phyloP scores from a whole-genome alignment of 2,113 vertebrate species.

The Pelecanus crispus region DNA sequence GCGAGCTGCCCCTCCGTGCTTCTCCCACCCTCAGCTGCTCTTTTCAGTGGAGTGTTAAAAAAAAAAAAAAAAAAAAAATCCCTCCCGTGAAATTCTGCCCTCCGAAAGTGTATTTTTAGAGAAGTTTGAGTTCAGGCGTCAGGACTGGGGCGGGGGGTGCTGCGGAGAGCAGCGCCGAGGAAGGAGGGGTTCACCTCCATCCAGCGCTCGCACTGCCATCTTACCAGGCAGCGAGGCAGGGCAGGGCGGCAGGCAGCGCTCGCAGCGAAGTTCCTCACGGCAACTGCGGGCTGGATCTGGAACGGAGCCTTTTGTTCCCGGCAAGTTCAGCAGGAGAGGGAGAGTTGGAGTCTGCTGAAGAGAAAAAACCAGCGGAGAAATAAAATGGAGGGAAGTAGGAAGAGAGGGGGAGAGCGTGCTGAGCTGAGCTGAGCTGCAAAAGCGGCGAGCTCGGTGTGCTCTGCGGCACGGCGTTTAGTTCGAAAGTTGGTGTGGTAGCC shows the following conservation, averaged over 20 bases:
- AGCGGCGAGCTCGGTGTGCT: not conserved
- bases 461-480: not conserved
- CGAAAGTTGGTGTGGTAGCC: slow-evolving; percentile 24
- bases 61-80: not conserved
- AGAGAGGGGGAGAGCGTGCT: not conserved
- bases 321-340: slow-evolving; percentile 43
- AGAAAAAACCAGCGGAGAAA: slow-evolving; percentile 39
- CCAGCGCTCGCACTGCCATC: slow-evolving; percentile 66
- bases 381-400: slow-evolving; percentile 64
- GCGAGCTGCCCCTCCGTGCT: not conserved
- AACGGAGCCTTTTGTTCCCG: slow-evolving; percentile 71
- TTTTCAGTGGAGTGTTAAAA: not conserved
- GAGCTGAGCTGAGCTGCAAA: not conserved
- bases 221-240: slow-evolving; percentile 60
- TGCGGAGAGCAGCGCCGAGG: not conserved
- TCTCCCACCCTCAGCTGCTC: not conserved
- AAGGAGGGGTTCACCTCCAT: not conserved
- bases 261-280: slow-evolving; percentile 63
- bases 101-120: slow-evolving; percentile 10
- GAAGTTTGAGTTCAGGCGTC: slow-evolving; percentile 15
- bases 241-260: slow-evolving; percentile 31
- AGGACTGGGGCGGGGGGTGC: not conserved
- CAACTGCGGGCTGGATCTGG: slow-evolving; percentile 72
- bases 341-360: slow-evolving; percentile 46
- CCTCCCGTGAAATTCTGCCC: not conserved